Base-by-base conservation (phyloP, 2,888 invertebrate species). In the Poecilus cupreus region DNA sequence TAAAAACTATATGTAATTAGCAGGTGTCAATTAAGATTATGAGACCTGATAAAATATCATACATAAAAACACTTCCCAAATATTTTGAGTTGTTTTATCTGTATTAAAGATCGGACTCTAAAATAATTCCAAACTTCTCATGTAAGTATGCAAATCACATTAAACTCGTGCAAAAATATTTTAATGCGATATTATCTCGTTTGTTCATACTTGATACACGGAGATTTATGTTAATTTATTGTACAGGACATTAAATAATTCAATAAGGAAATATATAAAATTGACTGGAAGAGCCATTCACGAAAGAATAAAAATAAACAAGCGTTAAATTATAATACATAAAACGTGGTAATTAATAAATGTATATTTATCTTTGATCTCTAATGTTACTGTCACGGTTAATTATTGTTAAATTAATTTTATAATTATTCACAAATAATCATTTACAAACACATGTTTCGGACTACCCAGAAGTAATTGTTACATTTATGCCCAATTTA, bases 51-150 rank as follows among this genome's bases (percentile, higher is more conserved):
- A 60, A 60, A 24, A n/a, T n/a, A n/a, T 26, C 60, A n/a, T 5
- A 20, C 8, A 51, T 57, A 57, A 57, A 54, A 57, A 57, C 22
- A 26, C 1, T n/a, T 11, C 57, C 24, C 24, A 26, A 26, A 26
- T 60, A 60, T 60, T 60, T 60, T 60, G n/a, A 32, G 26, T 6
- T 26, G 18, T 60, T 60, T 60, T 60, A 26, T 60, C 24, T 60
- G 0, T 5, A 13, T 1, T 32, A 1, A 22, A 60, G 3, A 4
- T 24, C 26, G 1, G 22, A 22, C 11, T 54, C 22, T 22, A 13
- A 13, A 26, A 26, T 32, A 60, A n/a, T 26, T 1, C 51, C 1
- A 16, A 0, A 18, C 8, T 60, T 0, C 43, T 5, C 13, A 3
- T 60, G 1, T 6, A 20, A 22, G 22, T 54, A 54, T 54, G 26